phyloP scores from a whole-genome alignment of 2,888 invertebrate species.

The Adineta ricciae region DNA sequence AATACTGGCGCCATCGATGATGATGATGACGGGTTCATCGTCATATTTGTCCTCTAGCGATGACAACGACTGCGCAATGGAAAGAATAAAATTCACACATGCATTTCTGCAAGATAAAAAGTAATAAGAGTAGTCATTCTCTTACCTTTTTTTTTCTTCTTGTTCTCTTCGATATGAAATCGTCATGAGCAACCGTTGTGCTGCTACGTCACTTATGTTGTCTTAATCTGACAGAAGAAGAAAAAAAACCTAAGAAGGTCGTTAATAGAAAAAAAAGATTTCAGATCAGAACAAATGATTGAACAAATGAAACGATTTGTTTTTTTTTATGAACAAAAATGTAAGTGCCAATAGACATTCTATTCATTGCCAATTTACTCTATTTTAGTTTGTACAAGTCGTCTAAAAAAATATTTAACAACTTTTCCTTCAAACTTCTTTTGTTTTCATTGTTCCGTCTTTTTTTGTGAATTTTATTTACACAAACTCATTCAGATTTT shows the following conservation, averaged over 20 bases:
- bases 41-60: neutral
- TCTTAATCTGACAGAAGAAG: no score
- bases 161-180: neutral
- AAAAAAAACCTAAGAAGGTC: neutral
- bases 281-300: neutral
- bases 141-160: neutral
- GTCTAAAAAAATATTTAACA: no score
- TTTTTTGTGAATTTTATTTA: no score
- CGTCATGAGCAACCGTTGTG: neutral
- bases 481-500: neutral
- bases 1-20: neutral
- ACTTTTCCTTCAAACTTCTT: no score
- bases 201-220: neutral
- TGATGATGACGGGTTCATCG: neutral
- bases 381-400: no score
- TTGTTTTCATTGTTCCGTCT: no score
- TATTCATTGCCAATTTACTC: no score
- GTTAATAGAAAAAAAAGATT: neutral
- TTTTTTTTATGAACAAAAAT: no score
- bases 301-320: neutral
- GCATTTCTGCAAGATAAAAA: neutral
- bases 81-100: neutral
- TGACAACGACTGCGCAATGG: neutral
- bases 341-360: no score
- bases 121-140: neutral